Evolutionary conservation across 2,888 invertebrate species (phyloP), one percentile per base, ranked within the genome.

Genomic region (Lomographa bimaculata): DNA sequence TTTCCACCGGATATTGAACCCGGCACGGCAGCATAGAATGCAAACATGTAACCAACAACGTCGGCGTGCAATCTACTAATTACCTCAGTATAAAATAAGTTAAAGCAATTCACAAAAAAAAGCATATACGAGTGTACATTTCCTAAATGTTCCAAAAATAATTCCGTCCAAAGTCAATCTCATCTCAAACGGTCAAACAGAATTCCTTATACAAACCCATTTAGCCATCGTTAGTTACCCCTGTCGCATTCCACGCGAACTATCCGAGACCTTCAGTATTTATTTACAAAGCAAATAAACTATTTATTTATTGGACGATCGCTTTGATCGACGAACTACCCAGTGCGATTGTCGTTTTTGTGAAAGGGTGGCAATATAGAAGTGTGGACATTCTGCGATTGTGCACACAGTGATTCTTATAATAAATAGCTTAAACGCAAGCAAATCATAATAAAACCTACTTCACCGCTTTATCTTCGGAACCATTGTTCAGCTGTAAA

Each of bases 211-310:
- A 68, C 59, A 75, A 81, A 81, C 63, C 69, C 58, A 71, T 76
- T 80, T 76, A 77, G 74, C 71, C 73, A 64, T 67, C 73, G 75
- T 77, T 79, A 77, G 77, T 79, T 76, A 70, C 67, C 69, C 67
- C 62, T 56, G 59, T 58, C 63, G 70, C 67, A 83, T 82, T 77
- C 79, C 72, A 70, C 54, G 45, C 50, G 63, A 83, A 80, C 78
- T 83, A 83, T 84, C 75, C 64, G 63, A 60, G 62, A 59, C 57
- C 57, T 59, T 63, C 64, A 57, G 67, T 75, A 82, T 84, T 79
- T 83, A 83, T 85, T 86, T 84, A 82, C 80, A 76, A 75, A 83
- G 79, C 77, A 79, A 84, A 84, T 84, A 77, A 84, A 82, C 73
- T 82, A 86, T 86, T 87, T 86, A 85, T 85, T 84, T 83, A 83